Base-by-base conservation (phyloP, 2,888 invertebrate species). In the Lacanobia wlatinum region DNA sequence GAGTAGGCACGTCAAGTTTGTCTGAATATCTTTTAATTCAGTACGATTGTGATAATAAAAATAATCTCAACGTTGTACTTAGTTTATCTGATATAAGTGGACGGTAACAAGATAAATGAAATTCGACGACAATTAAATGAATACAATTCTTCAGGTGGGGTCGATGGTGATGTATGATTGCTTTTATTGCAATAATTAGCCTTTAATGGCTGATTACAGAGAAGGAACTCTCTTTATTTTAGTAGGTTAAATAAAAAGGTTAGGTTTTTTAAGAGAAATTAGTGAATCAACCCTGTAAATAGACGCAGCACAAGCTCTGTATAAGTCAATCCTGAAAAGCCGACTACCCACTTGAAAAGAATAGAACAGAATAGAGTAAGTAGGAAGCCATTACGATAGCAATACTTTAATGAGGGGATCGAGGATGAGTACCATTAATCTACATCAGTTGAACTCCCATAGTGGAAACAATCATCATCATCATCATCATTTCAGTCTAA, bases 101-200 rank as follows among this genome's bases (percentile, higher is more conserved):
- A 9, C 48, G 38, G 82, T 48, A 73, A 78, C 55, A 66, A 69
- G 83, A 80, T 82, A 63, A 69, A 34, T n/a, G 0, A 23, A 66
- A 46, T 59, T 10, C 50, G 16, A 55, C 23, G 55, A 28, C 14
- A 10, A 50, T 50, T 40, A 43, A 52, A 48, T 70, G n/a, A 66
- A 55, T 52, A 18, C 60, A 40, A 67, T 55, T 34, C 71, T 79
- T 70, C 67, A 71, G 46, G 82, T 82, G 78, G 82, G 82, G 78
- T 66, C 65, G 62, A 23, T 9, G 16, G 21, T 50, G 43, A 80
- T 75, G 68, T 75, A 43, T 18, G 28, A 62, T 63, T 59, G 38
- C 18, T 40, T 73, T 28, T 67, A 67, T 75, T 43, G 34, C 8
- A 53, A 21, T 40, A 16, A 23, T 43, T 59, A 34, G 18, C 40